Percentiles rank a stretch among this genome's conserved stretches.
phyloP scores from a whole-genome alignment of 2,113 vertebrate genomes.

The Anseranas semipalmata region DNA sequence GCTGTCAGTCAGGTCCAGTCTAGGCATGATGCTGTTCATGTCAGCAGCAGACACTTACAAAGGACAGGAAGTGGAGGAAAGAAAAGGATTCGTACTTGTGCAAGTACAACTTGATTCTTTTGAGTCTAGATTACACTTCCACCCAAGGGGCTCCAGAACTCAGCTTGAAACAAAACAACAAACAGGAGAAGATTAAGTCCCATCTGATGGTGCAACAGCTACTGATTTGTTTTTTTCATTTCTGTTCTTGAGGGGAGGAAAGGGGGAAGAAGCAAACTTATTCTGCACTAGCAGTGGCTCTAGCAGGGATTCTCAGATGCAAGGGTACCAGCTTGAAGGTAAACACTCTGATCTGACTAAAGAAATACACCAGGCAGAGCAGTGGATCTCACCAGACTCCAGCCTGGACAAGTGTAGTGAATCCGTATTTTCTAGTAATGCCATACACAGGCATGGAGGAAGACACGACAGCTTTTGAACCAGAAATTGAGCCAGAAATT shows the following conservation, averaged over 20 bases:
- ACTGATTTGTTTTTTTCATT: accelerated
- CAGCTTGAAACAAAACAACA: background rate
- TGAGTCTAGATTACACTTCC: background rate
- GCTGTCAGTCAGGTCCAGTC: constrained; percentile 81
- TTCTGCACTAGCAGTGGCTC: background rate
- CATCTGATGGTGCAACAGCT: background rate
- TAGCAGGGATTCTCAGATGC: background rate
- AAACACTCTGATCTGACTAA: background rate
- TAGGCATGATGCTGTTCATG: constrained; percentile 81
- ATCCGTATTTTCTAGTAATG: background rate
- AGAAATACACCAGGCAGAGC: background rate
- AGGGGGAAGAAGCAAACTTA: background rate
- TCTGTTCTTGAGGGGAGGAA: background rate
- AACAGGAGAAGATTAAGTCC: background rate
- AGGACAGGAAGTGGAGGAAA: constrained; percentile 34
- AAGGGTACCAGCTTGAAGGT: background rate
- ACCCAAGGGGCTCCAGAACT: background rate
- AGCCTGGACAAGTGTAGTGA: background rate
- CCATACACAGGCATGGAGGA: background rate
- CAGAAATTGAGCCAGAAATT: background rate
- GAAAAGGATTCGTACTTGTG: constrained; percentile 6
- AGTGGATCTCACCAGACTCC: background rate
- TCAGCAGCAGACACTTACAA: constrained; percentile 70
- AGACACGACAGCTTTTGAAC: background rate
- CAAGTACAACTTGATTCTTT: background rate